Evolutionary conservation across 1,140 invertebrate genomes (phyloP).

Genomic region (Brachionus plicatilis): DNA sequence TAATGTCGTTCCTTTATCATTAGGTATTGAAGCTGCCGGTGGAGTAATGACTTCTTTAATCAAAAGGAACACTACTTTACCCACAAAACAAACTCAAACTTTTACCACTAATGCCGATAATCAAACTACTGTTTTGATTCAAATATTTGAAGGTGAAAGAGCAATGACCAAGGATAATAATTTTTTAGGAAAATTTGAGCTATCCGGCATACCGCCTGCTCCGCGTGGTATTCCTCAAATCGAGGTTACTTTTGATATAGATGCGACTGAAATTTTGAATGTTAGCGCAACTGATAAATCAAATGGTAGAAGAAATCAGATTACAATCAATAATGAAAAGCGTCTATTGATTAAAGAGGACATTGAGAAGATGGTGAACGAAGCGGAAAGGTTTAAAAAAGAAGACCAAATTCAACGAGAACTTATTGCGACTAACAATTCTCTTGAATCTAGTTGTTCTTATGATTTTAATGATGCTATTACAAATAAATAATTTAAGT

Average conservation of each 20-base stretch:
- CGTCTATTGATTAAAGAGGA: slow-evolving; percentile 87
- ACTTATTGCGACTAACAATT: slow-evolving; percentile 75
- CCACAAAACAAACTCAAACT: slow-evolving; percentile 87
- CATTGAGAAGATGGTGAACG: slow-evolving; percentile 93
- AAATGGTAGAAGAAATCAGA: slow-evolving; percentile 93
- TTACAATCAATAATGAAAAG: slow-evolving; percentile 96
- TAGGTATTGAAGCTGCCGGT: slow-evolving; percentile 93
- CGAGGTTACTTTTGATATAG: slow-evolving; percentile 63
- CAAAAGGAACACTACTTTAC: slow-evolving; percentile 91
- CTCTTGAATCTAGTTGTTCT: slow-evolving; percentile 90
- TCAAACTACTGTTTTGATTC: slow-evolving; percentile 77
- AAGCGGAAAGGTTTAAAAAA: slow-evolving; percentile 85
- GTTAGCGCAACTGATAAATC: slow-evolving; percentile 60
- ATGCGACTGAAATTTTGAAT: slow-evolving; percentile 60
- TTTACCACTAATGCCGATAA: slow-evolving; percentile 96
- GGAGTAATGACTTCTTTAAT: slow-evolving; percentile 92
- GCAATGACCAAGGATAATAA: slow-evolving; percentile 68
- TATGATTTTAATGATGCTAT: too few species aligned
- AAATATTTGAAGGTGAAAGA: slow-evolving; percentile 64
- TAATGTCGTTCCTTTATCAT: slow-evolving; percentile 85
- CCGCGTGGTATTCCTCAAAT: slow-evolving; percentile 85
- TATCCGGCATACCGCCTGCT: slow-evolving; percentile 85
- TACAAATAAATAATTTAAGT: too few species aligned
- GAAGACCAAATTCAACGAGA: slow-evolving; percentile 83
- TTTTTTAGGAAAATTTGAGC: slow-evolving; percentile 83